Evolutionary conservation across 2,797 vertebrate genomes (phyloP), one percentile per base, ranked within the genome.

Genomic region (Muscicapa striata): DNA sequence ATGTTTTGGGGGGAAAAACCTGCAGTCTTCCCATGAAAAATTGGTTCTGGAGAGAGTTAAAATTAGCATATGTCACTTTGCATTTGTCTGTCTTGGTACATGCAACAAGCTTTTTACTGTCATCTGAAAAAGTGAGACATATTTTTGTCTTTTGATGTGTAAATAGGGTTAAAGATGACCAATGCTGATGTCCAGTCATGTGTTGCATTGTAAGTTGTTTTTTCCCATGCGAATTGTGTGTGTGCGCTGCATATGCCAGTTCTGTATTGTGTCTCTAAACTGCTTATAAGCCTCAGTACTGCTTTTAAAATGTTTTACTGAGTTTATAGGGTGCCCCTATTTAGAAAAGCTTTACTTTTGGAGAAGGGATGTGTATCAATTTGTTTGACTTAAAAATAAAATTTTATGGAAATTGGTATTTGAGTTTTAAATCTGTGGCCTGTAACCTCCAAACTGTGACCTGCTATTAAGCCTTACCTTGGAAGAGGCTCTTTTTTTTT

Each of bases 31-130:
- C 54, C 22, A 41, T 57, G 66, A 75, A 88, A 73, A 88, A 52
- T 13, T 57, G 0, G 8, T 49, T 90, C 88, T 78, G 18, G 46
- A 87, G 46, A 27, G 63, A 76, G 36, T 79, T 74, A 46, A 80
- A 90, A 91, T 88, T 81, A 84, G 58, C 77, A 58, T 73, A 36
- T 51, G 29, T 91, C 62, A 36, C 69, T 88, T 84, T 72, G 68
- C 36, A 32, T 89, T 92, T 87, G n/a, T 81, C 79, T 80, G 29
- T 86, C 54, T 59, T 73, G 27, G 45, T 90, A 30, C 11, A 54
- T 67, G 30, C 29, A 76, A 16, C 55, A 61, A 77, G 9, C 38
- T 81, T 62, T 62, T 64, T 79, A 15, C n/a, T 74, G 70, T 84
- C 27, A 40, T 48, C 63, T 94, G 77, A 58, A 86, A 75, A 70